A percentile compares a stretch with the other conserved stretches of the same genome.
Conservation (phyloP, 1,140 invertebrate genomes). For the Geopemphigus sp. region DNA sequence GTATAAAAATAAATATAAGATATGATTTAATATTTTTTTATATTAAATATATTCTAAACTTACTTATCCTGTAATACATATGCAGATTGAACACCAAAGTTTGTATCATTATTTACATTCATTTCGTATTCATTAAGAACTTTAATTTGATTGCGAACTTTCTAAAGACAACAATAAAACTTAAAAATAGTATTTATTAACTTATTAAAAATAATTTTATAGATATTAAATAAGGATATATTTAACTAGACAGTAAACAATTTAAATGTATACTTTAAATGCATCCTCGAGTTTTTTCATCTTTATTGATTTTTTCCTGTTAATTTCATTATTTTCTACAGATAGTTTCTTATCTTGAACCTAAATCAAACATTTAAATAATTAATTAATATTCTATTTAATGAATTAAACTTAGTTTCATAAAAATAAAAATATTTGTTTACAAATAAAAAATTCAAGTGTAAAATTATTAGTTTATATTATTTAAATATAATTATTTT, state of each 20-base stretch:
- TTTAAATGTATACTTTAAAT: neutral
- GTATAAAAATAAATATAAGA: no score
- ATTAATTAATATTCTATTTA: neutral
- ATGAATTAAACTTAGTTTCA: neutral
- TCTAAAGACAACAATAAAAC: slow-evolving; percentile 4
- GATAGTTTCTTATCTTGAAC: neutral
- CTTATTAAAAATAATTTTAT: no score
- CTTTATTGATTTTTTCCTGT: neutral
- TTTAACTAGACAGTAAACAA: no score
- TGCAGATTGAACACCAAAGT: neutral
- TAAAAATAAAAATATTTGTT: no score
- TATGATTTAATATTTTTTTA: no score
- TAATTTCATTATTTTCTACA: neutral
- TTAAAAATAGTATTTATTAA: no score
- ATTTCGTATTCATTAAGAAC: slow-evolving; percentile 14
- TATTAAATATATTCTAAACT: neutral
- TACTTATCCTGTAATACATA: slow-evolving; percentile 27
- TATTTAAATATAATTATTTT: no score
- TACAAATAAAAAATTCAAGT: no score
- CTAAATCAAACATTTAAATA: neutral
- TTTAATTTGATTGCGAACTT: slow-evolving; percentile 6
- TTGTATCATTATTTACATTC: slow-evolving; percentile 8
- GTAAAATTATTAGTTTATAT: no score
- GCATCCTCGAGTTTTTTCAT: neutral
- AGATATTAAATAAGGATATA: no score